phyloP scores from a whole-genome alignment of 2,888 invertebrate species.

The Lottia gigantea region DNA sequence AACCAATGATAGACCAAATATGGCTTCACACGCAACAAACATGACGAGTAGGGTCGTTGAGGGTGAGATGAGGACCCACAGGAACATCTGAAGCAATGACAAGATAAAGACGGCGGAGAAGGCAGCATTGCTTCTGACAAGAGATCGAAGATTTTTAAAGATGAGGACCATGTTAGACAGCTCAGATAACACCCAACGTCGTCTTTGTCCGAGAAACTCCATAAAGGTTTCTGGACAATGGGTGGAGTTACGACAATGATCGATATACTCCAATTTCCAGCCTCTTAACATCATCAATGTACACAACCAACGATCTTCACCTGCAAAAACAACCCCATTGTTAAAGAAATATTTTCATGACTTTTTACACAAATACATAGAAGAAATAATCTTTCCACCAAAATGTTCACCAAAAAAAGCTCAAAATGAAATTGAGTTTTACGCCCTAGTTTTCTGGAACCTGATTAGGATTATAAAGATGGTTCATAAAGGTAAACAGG shows the following conservation, averaged over 20 bases:
- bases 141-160: constrained; percentile 34
- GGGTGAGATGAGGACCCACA: constrained; percentile 44
- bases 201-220: constrained; percentile 45
- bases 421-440: no score
- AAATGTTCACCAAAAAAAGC: no score
- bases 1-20: constrained; percentile 36
- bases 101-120: constrained; percentile 45
- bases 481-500: no score
- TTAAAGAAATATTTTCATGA: no score
- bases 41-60: constrained; percentile 42
- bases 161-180: constrained; percentile 46
- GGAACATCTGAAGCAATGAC: constrained; percentile 43
- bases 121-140: constrained; percentile 38
- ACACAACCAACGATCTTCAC: constrained; percentile 54
- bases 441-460: no score
- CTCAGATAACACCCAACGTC: constrained; percentile 52
- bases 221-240: constrained; percentile 46
- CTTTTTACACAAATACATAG: no score
- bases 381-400: no score
- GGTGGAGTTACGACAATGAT: constrained; percentile 45
- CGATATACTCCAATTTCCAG: constrained; percentile 49
- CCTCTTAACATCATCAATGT: constrained; percentile 49
- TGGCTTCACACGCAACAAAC: constrained; percentile 39
- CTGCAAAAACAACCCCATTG: constrained; percentile 19
- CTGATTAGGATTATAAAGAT: no score